Conservation (phyloP, 2,797 vertebrate genomes). For the Rhinatrema bivittatum region DNA sequence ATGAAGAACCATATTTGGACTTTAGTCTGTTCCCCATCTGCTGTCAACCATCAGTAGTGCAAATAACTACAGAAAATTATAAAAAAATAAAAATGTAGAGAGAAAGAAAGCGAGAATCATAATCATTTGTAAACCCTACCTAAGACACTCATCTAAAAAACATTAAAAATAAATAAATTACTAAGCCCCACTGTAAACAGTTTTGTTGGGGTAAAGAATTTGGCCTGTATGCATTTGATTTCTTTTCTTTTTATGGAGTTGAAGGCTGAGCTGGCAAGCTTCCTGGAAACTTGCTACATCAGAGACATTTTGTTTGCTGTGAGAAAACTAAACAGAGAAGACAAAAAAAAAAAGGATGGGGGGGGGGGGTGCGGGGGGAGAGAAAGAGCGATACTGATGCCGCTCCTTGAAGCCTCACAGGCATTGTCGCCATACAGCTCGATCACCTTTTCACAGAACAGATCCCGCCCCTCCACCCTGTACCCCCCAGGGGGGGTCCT, state of each 20-base stretch:
- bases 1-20: slow-evolving; percentile 57
- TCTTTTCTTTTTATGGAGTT: slow-evolving; percentile 64
- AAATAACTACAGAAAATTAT: slow-evolving; percentile 39
- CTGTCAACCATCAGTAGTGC: slow-evolving; percentile 45
- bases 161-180: slow-evolving; percentile 28
- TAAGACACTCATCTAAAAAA: slow-evolving; percentile 17
- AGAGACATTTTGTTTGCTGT: slow-evolving; percentile 52
- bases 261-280: slow-evolving; percentile 52
- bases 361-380: too few relatives aligned
- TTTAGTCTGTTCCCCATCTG: slow-evolving; percentile 33
- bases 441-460: too few relatives aligned
- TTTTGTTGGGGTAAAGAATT: background rate
- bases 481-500: too few relatives aligned
- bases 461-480: too few relatives aligned
- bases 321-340: slow-evolving; percentile 46
- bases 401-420: background rate
- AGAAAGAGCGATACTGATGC: background rate
- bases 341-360: slow-evolving; percentile 20
- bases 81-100: slow-evolving; percentile 13
- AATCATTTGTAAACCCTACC: slow-evolving; percentile 6
- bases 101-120: slow-evolving; percentile 12
- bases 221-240: slow-evolving; percentile 27
- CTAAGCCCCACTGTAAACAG: slow-evolving; percentile 5
- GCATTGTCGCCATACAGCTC: background rate
- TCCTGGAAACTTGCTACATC: slow-evolving; percentile 51